Base-by-base conservation (phyloP, 2,888 invertebrate species). In the Piscicola geometra region DNA sequence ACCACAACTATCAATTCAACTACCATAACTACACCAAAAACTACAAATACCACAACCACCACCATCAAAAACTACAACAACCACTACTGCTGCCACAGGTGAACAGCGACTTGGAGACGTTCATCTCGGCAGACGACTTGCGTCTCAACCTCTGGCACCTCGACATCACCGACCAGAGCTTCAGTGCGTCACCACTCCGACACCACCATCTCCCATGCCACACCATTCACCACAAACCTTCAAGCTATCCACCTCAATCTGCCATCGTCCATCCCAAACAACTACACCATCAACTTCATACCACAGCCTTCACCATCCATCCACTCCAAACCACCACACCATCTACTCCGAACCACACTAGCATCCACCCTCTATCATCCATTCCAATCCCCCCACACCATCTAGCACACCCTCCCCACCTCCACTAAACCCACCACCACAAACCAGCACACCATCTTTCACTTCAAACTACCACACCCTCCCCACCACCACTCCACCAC, bases 51-150 rank as follows among this genome's bases (percentile, higher is more conserved):
- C n/a, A n/a, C n/a, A n/a, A n/a, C n/a, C n/a, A n/a, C n/a, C n/a
- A n/a, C n/a, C n/a, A n/a, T n/a, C n/a, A n/a, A n/a, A n/a, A n/a
- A n/a, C n/a, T n/a, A n/a, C n/a, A n/a, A n/a, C n/a, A n/a, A 21
- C 21, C 12, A 47, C 21, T 47, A 47, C 25, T 56, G 3, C 60
- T 25, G 3, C 25, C 12, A 21, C 60, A 56, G 60, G 60, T 99
- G 83, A 99, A 99, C 88, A 97, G 96, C 81, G 99, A 99, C 88
- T 96, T 97, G 88, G 98, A 99, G 88, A 99, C 99, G 76, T 99
- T 97, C 88, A 89, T 99, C 83, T 98, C 98, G 72, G 99, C 99
- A 79, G 99, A 99, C 88, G 99, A 99, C 88, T 90, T 99, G 78
- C 90, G 99, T 85, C 96, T 99, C 86, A 99, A 99, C 88, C 89